These are phyloP conservation scores for Amblyraja radiata DNA, from an alignment of 2,797 vertebrate genomes.

Conservation along the genomic window DNA sequence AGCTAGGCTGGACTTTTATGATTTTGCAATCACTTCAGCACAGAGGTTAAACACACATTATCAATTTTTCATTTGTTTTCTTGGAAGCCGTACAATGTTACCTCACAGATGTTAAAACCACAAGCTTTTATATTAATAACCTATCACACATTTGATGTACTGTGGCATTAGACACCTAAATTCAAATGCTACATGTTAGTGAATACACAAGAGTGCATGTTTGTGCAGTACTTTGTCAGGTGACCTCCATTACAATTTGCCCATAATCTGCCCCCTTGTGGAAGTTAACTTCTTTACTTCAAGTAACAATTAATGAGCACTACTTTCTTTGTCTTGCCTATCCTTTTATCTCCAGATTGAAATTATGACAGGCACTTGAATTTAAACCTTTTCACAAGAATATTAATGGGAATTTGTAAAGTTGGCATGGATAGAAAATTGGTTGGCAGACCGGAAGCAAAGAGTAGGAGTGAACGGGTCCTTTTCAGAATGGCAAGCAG, in stretches of 20 bases:
- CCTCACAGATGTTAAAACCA: neutral
- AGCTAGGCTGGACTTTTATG: neutral
- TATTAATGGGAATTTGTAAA: neutral
- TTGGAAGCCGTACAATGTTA: conserved; percentile 3
- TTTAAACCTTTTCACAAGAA: too few relatives aligned
- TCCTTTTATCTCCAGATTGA: neutral
- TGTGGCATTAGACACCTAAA: neutral
- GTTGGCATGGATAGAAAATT: too few relatives aligned
- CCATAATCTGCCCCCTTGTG: neutral
- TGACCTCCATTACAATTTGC: neutral
- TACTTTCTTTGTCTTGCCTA: neutral
- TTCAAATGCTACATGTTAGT: neutral
- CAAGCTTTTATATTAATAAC: neutral
- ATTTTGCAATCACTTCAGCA: neutral
- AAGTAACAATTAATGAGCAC: neutral
- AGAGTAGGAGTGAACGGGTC: too few relatives aligned
- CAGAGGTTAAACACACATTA: neutral
- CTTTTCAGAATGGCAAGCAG: too few relatives aligned
- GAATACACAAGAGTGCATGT: neutral
- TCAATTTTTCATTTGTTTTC: neutral
- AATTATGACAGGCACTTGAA: neutral
- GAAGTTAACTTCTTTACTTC: neutral
- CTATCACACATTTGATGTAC: neutral
- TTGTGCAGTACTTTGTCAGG: neutral
- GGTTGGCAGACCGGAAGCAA: too few relatives aligned